Base-by-base conservation (phyloP, 2,888 invertebrate genomes). In the Drosophila lutescens region DNA sequence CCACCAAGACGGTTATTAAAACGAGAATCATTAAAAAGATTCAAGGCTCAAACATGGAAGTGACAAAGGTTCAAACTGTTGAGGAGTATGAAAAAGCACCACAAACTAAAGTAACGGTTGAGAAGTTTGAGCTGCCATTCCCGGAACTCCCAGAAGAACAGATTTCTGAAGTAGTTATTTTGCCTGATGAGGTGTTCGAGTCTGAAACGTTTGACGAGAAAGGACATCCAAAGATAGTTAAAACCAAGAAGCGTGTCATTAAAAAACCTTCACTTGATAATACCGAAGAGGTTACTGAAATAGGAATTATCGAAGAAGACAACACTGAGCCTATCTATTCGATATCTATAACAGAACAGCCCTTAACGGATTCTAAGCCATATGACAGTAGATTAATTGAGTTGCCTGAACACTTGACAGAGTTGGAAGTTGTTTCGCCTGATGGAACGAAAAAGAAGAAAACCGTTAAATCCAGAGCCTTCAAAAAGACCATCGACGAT, bases 21-120 rank as follows among this genome's bases (percentile, higher is more conserved):
- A 93, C 92, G 13, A 92, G 92, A 61, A 86, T 92, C 2, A 93
- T 93, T n/a, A 93, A 93, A 74, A 93, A 93, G 77, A 88, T 91
- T 3, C 82, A 91, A 47, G 92, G 91, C 0, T 78, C 81, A 1
- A 91, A 93, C 71, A 91, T 92, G 87, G 91, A 92, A 80, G 89
- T 91, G 0, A 92, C 92, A 2, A 92, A 92, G 79, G 91, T 93
- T 36, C 89, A 91, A 60, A 89, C 88, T 65, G 76, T 93, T 67
- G 82, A 92, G 79, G 92, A 93, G 83, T 93, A 92, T 79, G 93
- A 92, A 47, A 91, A 92, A 61, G 36, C 73, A 51, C 93, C 93
- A 0, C 82, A 91, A 57, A 93, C 91, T 1, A 92, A 91, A 2
- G 83, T 90, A 2, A 83, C 89, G 9, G 86, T 90, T 0, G 80